These are phyloP conservation scores for Chelon auratus DNA, from an alignment of 2,797 vertebrate species.

Conservation along the genomic window DNA sequence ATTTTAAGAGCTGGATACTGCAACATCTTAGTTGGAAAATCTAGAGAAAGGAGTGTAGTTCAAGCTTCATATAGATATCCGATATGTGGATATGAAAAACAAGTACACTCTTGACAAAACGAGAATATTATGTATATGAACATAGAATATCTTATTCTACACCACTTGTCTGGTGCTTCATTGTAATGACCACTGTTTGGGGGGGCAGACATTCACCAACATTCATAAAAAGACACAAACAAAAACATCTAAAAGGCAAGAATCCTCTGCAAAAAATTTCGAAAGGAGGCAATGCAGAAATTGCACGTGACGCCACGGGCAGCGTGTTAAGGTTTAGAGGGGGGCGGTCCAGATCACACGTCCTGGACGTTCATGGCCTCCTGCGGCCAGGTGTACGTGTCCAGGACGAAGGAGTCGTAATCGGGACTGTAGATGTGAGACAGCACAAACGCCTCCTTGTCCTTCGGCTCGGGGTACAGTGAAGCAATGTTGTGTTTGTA, in stretches of 20 bases:
- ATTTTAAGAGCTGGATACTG: neutral
- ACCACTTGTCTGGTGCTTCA: conserved; percentile 5
- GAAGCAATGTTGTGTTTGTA: conserved; percentile 93
- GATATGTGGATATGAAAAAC: conserved; percentile 43
- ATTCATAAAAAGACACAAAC: conserved; percentile 15
- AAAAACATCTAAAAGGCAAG: conserved; percentile 2
- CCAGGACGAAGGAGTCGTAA: conserved; percentile 93
- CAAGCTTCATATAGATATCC: neutral
- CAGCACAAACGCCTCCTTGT: conserved; percentile 96
- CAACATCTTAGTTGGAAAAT: conserved; percentile 1
- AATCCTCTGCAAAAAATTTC: conserved; percentile 14
- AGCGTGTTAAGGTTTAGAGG: conserved; percentile 7
- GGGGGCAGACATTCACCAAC: neutral
- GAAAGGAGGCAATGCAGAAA: conserved; percentile 26
- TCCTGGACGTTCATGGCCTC: conserved; percentile 91
- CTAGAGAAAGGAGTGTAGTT: conserved; percentile 13
- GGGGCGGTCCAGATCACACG: conserved; percentile 76
- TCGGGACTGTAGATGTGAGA: conserved; percentile 92
- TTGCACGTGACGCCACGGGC: conserved; percentile 3
- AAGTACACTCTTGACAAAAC: conserved; percentile 11
- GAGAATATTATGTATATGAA: no score
- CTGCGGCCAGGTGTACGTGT: conserved; percentile 93
- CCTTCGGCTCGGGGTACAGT: conserved; percentile 93
- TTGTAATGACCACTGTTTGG: neutral
- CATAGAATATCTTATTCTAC: conserved; percentile 2